These are phyloP conservation scores for Acanthiza pusilla DNA, from an alignment of 2,797 vertebrate genomes.

Conservation along the genomic window DNA sequence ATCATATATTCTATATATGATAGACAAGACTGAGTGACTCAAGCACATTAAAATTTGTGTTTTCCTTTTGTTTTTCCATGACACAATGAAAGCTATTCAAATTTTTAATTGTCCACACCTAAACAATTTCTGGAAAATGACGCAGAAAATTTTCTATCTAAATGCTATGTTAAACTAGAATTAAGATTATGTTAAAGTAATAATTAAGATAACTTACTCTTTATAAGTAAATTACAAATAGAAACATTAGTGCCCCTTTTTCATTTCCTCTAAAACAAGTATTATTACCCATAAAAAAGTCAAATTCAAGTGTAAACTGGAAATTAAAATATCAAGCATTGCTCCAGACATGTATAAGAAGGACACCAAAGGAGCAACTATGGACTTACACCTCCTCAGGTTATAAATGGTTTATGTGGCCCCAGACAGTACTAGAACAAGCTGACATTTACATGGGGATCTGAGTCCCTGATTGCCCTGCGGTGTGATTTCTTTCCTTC, in stretches of 20 bases:
- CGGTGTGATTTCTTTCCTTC: neutral
- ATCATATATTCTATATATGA: neutral
- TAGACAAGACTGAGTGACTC: neutral
- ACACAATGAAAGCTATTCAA: neutral
- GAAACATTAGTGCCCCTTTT: rapidly evolving
- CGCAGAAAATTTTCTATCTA: neutral
- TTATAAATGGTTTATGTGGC: neutral
- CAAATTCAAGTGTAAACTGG: neutral
- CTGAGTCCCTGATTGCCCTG: neutral
- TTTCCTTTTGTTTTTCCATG: neutral
- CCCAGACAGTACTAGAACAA: neutral
- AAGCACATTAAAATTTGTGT: neutral
- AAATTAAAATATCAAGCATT: neutral
- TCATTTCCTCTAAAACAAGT: neutral
- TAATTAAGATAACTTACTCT: neutral
- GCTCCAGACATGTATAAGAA: neutral
- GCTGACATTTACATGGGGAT: rapidly evolving
- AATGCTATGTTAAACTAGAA: neutral
- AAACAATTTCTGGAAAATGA: neutral
- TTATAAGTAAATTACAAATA: neutral
- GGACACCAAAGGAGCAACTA: neutral
- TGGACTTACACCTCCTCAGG: neutral
- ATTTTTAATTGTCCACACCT: neutral
- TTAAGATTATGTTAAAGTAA: neutral
- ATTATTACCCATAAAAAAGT: neutral